phyloP scores from a whole-genome alignment of 1,140 invertebrate species.

The Halesus radiatus region DNA sequence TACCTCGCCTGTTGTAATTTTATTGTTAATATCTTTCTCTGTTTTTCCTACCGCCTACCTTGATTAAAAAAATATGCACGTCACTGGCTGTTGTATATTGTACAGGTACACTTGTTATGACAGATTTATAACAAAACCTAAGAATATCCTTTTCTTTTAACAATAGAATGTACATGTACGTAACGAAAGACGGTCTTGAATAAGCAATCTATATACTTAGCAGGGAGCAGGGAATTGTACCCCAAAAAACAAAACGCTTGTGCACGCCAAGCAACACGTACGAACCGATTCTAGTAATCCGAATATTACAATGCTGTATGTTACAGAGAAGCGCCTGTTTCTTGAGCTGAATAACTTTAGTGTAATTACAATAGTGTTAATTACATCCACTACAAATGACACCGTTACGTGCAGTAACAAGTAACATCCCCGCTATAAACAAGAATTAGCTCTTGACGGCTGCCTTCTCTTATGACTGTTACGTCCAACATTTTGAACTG shows the following conservation, averaged over 20 bases:
- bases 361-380: constrained; percentile 48
- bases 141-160: no score
- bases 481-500: not conserved
- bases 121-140: no score
- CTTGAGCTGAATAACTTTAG: constrained; percentile 44
- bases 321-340: constrained; percentile 19
- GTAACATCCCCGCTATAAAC: not conserved
- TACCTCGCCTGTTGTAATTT: no score
- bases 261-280: not conserved
- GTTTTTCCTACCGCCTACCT: no score
- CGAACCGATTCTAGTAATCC: constrained; percentile 40
- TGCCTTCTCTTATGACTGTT: not conserved
- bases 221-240: not conserved
- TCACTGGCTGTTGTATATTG: no score
- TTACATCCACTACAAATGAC: constrained; percentile 36
- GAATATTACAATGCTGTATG: constrained; percentile 47
- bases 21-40: no score
- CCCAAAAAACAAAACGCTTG: not conserved
- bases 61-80: no score
- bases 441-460: not conserved
- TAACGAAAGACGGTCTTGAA: no score
- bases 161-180: no score
- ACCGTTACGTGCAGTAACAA: not conserved
- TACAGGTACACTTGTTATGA: no score
- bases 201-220: no score